These are phyloP conservation scores for Ptilodon capucinus DNA, from an alignment of 2,888 invertebrate genomes.

Conservation along the genomic window DNA sequence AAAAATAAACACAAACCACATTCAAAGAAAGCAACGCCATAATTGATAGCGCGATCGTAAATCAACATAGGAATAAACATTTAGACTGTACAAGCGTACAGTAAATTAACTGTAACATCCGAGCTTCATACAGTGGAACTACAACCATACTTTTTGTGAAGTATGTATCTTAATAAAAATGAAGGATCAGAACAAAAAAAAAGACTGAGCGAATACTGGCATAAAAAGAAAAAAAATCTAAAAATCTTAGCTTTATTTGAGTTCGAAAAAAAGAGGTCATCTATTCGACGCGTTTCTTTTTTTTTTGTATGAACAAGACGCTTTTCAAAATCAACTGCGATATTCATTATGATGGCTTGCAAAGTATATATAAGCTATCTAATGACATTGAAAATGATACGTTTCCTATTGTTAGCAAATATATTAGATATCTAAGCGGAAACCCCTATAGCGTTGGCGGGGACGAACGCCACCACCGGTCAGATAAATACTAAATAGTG, in stretches of 20 bases:
- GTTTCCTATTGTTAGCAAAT: background rate
- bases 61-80: conserved; percentile 24
- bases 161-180: too few relatives aligned
- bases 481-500: too few relatives aligned
- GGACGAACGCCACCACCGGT: conserved; percentile 22
- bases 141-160: background rate
- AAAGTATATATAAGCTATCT: background rate
- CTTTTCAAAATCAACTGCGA: too few relatives aligned
- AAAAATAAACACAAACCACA: conserved; percentile 51
- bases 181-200: too few relatives aligned
- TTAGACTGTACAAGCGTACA: background rate
- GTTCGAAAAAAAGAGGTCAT: too few relatives aligned
- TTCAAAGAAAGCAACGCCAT: conserved; percentile 44
- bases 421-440: conserved; percentile 33
- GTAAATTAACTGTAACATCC: background rate
- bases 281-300: too few relatives aligned
- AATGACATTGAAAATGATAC: background rate
- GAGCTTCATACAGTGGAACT: background rate
- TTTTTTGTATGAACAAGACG: too few relatives aligned
- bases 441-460: conserved; percentile 27
- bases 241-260: too few relatives aligned
- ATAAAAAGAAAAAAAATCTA: too few relatives aligned
- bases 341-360: too few relatives aligned
- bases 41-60: conserved; percentile 25
- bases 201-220: too few relatives aligned